These are phyloP conservation scores for Mythimna vitellina DNA, from an alignment of 2,888 invertebrate species.

Conservation along the genomic window DNA sequence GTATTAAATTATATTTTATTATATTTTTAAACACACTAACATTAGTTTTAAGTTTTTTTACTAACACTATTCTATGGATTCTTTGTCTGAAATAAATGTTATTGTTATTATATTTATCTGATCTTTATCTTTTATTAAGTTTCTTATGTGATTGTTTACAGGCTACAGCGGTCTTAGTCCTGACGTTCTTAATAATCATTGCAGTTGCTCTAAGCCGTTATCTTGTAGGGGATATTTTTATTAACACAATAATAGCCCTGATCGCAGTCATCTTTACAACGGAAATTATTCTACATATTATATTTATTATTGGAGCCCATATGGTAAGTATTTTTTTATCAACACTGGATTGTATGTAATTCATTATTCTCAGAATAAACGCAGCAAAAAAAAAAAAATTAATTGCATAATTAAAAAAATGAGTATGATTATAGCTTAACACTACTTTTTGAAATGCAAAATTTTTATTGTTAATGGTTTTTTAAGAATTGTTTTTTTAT, in stretches of 20 bases:
- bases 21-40: too few relatives aligned
- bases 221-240: too few relatives aligned
- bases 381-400: not conserved
- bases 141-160: conserved; percentile 17
- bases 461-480: too few relatives aligned
- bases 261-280: conserved; percentile 8
- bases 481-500: too few relatives aligned
- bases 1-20: too few relatives aligned
- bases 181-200: conserved; percentile 5
- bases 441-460: not conserved
- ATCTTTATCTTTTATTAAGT: too few relatives aligned
- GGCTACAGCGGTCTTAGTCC: not conserved
- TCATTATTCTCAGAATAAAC: not conserved
- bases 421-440: not conserved
- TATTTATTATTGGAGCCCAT: conserved; percentile 51
- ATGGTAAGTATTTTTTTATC: conserved; percentile 14
- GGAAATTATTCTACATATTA: conserved; percentile 35
- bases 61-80: too few relatives aligned
- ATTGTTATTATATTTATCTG: too few relatives aligned
- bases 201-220: not conserved
- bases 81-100: too few relatives aligned
- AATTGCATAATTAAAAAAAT: not conserved
- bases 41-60: too few relatives aligned
- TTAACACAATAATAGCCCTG: not conserved
- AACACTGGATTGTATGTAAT: not conserved